Evolutionary conservation across 2,113 vertebrate genomes (phyloP).

Genomic region (Pantherophis guttatus): DNA sequence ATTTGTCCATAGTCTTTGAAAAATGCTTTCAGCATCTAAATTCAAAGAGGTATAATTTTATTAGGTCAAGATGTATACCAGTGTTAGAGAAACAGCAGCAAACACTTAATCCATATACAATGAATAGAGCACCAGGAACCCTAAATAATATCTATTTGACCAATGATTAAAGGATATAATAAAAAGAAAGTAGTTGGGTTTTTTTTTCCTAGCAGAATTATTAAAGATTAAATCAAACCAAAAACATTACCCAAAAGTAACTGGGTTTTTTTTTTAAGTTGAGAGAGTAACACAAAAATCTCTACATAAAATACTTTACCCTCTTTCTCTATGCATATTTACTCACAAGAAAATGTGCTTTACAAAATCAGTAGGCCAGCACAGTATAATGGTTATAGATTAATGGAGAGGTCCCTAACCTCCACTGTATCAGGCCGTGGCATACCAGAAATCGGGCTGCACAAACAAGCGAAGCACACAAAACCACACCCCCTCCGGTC

Average conservation of each 20-base stretch:
- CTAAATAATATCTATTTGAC: background rate
- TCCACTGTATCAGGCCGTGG: too few relatives aligned
- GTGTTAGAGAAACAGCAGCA: background rate
- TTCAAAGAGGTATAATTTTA: constrained; percentile 11
- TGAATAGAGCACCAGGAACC: background rate
- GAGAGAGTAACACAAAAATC: background rate
- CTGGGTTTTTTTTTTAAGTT: background rate
- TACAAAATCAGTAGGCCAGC: background rate
- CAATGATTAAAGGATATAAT: background rate
- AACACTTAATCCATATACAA: background rate
- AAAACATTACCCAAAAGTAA: background rate
- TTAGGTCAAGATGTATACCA: constrained; percentile 9
- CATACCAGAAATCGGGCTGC: too few relatives aligned
- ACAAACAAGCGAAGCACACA: too few relatives aligned
- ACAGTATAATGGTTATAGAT: background rate
- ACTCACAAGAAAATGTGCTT: background rate
- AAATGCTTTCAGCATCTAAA: constrained; percentile 77
- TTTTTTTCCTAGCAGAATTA: background rate
- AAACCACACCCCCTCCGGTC: too few relatives aligned
- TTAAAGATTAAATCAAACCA: background rate
- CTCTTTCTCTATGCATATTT: background rate
- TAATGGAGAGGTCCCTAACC: background rate
- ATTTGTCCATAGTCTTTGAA: constrained; percentile 85
- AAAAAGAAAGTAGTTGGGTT: background rate
- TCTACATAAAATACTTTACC: background rate